These are phyloP conservation scores for Tauraco hartlaubi DNA, from an alignment of 2,797 vertebrate genomes.

Conservation along the genomic window DNA sequence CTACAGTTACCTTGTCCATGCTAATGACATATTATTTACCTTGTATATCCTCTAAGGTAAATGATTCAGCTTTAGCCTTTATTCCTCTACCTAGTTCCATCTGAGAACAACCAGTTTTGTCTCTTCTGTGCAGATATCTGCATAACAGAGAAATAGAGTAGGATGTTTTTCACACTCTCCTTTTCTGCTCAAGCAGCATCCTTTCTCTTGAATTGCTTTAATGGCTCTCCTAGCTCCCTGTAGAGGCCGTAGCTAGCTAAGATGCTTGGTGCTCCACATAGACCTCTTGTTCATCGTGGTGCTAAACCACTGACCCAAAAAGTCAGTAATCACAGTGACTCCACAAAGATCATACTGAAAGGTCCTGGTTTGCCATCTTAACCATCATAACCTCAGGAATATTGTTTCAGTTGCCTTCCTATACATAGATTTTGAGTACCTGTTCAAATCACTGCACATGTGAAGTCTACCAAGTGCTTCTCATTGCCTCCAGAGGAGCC, in stretches of 20 bases:
- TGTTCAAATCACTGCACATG: neutral
- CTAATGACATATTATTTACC: fast-evolving
- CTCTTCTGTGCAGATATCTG: neutral
- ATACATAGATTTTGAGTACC: neutral
- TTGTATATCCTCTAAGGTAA: neutral
- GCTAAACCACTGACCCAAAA: neutral
- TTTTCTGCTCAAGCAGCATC: neutral
- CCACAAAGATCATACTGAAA: neutral
- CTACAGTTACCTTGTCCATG: neutral
- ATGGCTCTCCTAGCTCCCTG: neutral
- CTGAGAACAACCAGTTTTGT: neutral
- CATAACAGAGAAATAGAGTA: neutral
- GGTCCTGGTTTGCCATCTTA: neutral
- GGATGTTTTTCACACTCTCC: neutral
- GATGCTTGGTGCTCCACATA: neutral
- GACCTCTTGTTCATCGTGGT: neutral
- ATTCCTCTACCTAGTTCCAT: neutral
- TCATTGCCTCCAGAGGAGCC: neutral
- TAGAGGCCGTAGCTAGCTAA: neutral
- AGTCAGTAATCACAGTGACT: neutral
- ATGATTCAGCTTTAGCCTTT: neutral
- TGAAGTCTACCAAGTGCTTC: neutral
- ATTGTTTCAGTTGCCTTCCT: neutral
- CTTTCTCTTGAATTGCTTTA: neutral
- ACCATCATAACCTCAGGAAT: neutral